These are phyloP conservation scores for Hymenopus coronatus DNA, from an alignment of 2,888 invertebrate genomes.

Conservation along the genomic window DNA sequence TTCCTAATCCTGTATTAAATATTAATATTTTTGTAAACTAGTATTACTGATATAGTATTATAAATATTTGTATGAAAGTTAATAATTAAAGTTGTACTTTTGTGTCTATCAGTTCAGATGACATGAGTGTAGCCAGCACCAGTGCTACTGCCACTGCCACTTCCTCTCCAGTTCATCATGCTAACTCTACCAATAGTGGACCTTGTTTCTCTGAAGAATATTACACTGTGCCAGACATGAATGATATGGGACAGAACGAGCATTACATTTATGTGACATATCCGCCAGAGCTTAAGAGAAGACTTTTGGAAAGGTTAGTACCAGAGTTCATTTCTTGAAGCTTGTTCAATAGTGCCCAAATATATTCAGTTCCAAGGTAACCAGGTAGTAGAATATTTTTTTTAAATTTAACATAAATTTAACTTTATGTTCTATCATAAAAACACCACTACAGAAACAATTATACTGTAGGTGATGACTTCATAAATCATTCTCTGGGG, in stretches of 20 bases:
- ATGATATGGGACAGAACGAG: conserved; percentile 44
- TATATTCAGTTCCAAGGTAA: too few species aligned
- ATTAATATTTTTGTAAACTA: too few species aligned
- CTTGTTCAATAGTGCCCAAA: too few species aligned
- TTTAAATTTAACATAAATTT: too few species aligned
- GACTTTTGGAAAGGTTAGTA: conserved; percentile 74
- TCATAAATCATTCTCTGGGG: too few species aligned
- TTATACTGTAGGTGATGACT: too few species aligned
- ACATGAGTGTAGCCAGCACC: conserved; percentile 65
- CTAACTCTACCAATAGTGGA: conserved; percentile 41
- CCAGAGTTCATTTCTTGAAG: conserved; percentile 36
- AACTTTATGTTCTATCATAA: too few species aligned
- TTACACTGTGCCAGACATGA: conserved; percentile 50
- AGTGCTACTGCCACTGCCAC: conserved; percentile 66
- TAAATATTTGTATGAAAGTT: neutral
- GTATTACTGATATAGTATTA: neutral
- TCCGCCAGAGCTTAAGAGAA: conserved; percentile 80
- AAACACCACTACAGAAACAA: too few species aligned
- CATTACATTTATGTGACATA: conserved; percentile 86
- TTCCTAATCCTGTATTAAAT: too few species aligned
- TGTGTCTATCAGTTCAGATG: conserved; percentile 58
- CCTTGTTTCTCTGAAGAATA: conserved; percentile 50
- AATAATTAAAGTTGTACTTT: neutral
- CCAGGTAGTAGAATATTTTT: too few species aligned
- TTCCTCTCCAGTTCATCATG: conserved; percentile 60